Percentiles rank a stretch among this genome's conserved stretches.
Conservation (phyloP, 2,888 invertebrate species). For the Calliopum simillimum region DNA sequence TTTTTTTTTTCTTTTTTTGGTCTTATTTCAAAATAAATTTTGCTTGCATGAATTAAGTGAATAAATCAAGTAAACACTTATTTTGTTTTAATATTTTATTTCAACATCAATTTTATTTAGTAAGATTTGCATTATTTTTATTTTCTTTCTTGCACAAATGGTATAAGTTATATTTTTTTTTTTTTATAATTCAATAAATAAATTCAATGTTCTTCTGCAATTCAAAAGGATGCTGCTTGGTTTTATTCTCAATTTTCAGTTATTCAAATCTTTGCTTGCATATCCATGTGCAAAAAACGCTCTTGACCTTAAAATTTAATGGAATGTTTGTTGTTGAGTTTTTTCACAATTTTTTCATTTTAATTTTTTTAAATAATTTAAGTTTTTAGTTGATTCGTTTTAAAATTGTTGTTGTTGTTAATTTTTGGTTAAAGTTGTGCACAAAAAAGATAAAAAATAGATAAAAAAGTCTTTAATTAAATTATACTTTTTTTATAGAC, state of each 20-base stretch:
- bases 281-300: constrained; percentile 55
- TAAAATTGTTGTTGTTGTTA: constrained; percentile 32
- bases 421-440: constrained; percentile 20
- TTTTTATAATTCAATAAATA: too few relatives aligned
- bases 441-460: constrained; percentile 20
- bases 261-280: constrained; percentile 55
- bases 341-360: constrained; percentile 40
- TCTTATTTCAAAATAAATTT: too few relatives aligned
- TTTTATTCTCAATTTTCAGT: background rate
- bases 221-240: background rate
- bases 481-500: too few relatives aligned
- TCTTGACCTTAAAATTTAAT: constrained; percentile 51
- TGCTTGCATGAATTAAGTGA: too few relatives aligned
- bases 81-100: background rate
- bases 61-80: too few relatives aligned
- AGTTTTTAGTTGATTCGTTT: constrained; percentile 23
- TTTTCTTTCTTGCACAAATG: too few relatives aligned
- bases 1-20: too few relatives aligned
- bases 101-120: constrained; percentile 28
- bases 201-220: background rate
- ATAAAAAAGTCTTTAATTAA: background rate
- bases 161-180: too few relatives aligned
- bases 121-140: constrained; percentile 23
- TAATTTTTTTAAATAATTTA: constrained; percentile 39
- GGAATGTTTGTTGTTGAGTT: constrained; percentile 46